Evolutionary conservation across 2,888 invertebrate species (phyloP), one percentile per base, ranked within the genome.

Genomic region (Rhabditoides inermis): DNA sequence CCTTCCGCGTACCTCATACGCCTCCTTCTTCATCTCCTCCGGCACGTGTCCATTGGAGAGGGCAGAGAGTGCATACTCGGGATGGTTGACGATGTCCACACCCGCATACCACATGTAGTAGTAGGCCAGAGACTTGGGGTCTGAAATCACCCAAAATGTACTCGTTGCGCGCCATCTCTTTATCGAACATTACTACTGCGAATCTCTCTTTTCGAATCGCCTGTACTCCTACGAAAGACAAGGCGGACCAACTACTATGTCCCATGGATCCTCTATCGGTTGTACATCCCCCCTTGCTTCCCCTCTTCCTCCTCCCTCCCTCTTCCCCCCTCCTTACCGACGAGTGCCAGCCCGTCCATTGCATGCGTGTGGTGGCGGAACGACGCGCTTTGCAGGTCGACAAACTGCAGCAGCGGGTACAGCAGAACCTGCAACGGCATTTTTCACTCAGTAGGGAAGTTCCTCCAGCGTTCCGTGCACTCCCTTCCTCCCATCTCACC

Each of bases 381-480:
- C 6, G 69, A 68, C 4, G 75, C 73, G 20, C 75, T 73, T 55
- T 71, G 68, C 50, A 77, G 65, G 60, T 77, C 76, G 23, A 73
- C 53, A 53, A 75, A 67, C 56, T 78, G 78, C 26, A 77, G 62
- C 12, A 75, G 66, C 3, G 78, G 78, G 53, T 77, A 77, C 27
- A 78, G 69, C 26, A 78, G 66, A 23, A 77, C 67, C 55, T 76
- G 22, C 35, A 46, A 27, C 23, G 3, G 15, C 35, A 37, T 41
- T 1, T n/a, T 6, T 20, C 5, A 48, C 20, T 18, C 15, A n/a
- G 15, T 1, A 39, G 18, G 22, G 12, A 30, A 32, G 28, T n/a
- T n/a, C n/a, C n/a, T n/a, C n/a, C n/a, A n/a, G n/a, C n/a, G n/a
- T n/a, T n/a, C n/a, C 15, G 7, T 32, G 15, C 32, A 32, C 10